Evolutionary conservation across 2,797 vertebrate species (phyloP).

Genomic region (Poliocrania exsul): DNA sequence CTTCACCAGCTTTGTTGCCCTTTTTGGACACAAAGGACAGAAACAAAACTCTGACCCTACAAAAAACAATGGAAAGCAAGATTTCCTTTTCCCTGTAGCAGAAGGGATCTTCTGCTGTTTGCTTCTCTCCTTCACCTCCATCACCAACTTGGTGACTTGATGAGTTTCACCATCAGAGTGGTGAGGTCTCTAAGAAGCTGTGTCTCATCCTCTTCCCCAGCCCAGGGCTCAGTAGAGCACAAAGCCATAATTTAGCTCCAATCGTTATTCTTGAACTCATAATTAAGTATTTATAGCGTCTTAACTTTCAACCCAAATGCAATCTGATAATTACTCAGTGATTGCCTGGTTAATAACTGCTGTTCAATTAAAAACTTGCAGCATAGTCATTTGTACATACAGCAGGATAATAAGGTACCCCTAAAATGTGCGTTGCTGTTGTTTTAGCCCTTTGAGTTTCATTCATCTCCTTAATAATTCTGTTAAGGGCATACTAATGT

Average conservation of each 20-base stretch:
- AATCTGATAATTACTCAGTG: constrained; percentile 7
- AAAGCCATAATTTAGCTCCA: neutral
- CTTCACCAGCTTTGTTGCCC: neutral
- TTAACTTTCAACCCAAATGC: constrained; percentile 14
- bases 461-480: neutral
- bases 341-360: neutral
- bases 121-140: neutral
- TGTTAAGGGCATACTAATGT: neutral
- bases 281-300: constrained; percentile 39
- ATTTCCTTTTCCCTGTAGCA: neutral
- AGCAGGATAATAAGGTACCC: neutral
- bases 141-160: neutral
- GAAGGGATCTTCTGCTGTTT: neutral
- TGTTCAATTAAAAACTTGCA: constrained; percentile 14
- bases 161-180: neutral
- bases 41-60: neutral
- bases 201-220: neutral
- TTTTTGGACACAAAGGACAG: neutral
- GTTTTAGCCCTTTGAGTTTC: constrained; percentile 1
- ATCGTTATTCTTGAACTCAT: constrained; percentile 8
- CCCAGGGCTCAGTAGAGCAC: neutral
- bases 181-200: neutral
- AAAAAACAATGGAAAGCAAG: neutral
- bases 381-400: neutral
- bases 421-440: neutral